phyloP scores from a whole-genome alignment of 2,113 vertebrate species.

The Gymnocephalus cernua region DNA sequence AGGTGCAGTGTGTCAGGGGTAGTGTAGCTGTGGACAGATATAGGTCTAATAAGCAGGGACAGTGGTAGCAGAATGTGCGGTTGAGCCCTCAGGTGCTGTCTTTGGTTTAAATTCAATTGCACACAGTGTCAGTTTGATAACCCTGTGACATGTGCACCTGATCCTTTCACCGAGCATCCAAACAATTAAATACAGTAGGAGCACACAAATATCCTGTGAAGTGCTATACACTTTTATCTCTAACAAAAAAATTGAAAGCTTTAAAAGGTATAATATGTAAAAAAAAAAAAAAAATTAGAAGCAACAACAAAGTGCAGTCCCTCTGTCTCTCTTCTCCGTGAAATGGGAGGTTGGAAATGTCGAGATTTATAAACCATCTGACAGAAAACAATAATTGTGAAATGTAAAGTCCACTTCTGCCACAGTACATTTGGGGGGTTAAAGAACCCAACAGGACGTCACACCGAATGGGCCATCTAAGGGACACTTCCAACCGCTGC shows the following conservation, averaged over 20 bases:
- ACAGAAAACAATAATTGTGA: no score
- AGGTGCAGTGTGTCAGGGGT: not conserved
- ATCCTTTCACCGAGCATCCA: not conserved
- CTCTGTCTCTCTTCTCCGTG: no score
- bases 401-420: no score
- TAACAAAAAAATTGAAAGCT: not conserved
- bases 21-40: constrained; percentile 5
- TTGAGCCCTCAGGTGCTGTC: not conserved
- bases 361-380: no score
- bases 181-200: not conserved
- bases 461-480: no score
- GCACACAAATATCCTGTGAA: not conserved
- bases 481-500: no score
- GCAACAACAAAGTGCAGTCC: no score
- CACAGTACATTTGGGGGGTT: no score
- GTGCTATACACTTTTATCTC: not conserved
- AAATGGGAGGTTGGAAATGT: no score
- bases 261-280: no score
- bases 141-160: not conserved
- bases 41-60: constrained; percentile 6
- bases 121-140: constrained; percentile 19
- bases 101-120: not conserved
- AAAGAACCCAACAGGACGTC: no score
- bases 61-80: not conserved
- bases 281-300: no score